Percentiles rank a stretch among this genome's conserved stretches.
phyloP scores from a whole-genome alignment of 2,888 invertebrate species.

The Isotomurus palustris region DNA sequence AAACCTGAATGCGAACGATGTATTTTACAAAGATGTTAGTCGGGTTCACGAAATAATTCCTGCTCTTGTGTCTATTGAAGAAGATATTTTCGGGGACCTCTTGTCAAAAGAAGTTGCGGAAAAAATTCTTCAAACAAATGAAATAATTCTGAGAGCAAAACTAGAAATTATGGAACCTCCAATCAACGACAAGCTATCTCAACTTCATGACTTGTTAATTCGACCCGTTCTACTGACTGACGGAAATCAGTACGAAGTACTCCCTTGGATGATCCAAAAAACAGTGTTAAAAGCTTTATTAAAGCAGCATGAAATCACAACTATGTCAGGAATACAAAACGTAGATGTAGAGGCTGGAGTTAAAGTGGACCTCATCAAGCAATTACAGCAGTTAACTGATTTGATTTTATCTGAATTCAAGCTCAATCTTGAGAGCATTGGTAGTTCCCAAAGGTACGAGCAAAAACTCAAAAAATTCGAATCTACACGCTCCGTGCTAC shows the following conservation, averaged over 20 bases:
- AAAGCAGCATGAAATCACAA: constrained; percentile 35
- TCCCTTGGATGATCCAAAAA: constrained; percentile 70
- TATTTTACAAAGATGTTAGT: constrained; percentile 65
- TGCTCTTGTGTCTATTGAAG: constrained; percentile 60
- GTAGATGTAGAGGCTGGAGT: constrained; percentile 56
- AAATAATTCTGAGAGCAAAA: constrained; percentile 53
- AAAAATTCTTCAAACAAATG: constrained; percentile 57
- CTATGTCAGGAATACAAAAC: constrained; percentile 29
- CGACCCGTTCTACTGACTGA: constrained; percentile 21
- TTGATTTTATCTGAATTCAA: constrained; percentile 68
- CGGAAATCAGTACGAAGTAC: constrained; percentile 56
- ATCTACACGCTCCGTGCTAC: constrained; percentile 29
- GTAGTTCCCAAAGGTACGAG: constrained; percentile 58
- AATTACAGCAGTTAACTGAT: constrained; percentile 66
- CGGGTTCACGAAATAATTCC: constrained; percentile 63
- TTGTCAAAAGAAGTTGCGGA: constrained; percentile 57
- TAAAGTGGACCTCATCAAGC: constrained; percentile 62
- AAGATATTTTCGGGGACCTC: constrained; percentile 59
- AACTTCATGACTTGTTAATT: constrained; percentile 23
- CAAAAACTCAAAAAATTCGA: constrained; percentile 43
- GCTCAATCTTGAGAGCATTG: constrained; percentile 64
- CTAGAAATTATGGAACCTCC: constrained; percentile 18
- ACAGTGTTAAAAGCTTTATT: constrained; percentile 51
- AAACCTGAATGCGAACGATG: constrained; percentile 55
- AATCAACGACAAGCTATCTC: constrained; percentile 27